A percentile compares a stretch with the other conserved stretches of the same genome.
Conservation (phyloP, 2,888 invertebrate genomes). For the Apoderus coryli region DNA sequence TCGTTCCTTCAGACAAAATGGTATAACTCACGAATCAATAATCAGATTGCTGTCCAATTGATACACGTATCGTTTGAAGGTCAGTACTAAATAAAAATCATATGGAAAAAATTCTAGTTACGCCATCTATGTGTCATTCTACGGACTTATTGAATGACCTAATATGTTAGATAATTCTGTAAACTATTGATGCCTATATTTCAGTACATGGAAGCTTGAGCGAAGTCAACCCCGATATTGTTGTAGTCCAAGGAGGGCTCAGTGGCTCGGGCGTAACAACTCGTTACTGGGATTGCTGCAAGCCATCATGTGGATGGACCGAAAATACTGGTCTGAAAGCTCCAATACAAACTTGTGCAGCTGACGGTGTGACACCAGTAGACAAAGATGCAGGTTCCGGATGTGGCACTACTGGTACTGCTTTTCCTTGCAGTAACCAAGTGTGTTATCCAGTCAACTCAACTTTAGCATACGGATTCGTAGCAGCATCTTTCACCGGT, state of each 20-base stretch:
- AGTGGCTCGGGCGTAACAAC: slow-evolving; percentile 17
- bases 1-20: no score
- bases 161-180: no score
- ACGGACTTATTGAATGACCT: no score
- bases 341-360: slow-evolving; percentile 14
- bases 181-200: no score
- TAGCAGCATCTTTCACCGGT: slow-evolving; percentile 15
- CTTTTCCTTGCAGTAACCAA: slow-evolving; percentile 17
- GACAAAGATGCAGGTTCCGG: slow-evolving; percentile 15
- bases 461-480: slow-evolving; percentile 16
- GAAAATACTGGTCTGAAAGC: slow-evolving; percentile 11
- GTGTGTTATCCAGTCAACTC: slow-evolving; percentile 13
- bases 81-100: no score
- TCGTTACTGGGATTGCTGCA: no score
- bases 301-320: slow-evolving; percentile 18
- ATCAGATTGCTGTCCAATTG: no score
- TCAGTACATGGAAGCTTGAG: no score
- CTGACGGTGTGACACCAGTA: slow-evolving; percentile 15
- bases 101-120: no score
- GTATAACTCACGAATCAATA: no score
- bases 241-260: slow-evolving; percentile 15
- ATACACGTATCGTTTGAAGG: no score
- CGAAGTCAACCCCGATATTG: slow-evolving; percentile 15
- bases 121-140: no score
- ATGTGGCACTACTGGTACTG: slow-evolving; percentile 12